These are phyloP conservation scores for Lasioglossum pauxillum DNA, from an alignment of 2,888 invertebrate species.

Conservation along the genomic window DNA sequence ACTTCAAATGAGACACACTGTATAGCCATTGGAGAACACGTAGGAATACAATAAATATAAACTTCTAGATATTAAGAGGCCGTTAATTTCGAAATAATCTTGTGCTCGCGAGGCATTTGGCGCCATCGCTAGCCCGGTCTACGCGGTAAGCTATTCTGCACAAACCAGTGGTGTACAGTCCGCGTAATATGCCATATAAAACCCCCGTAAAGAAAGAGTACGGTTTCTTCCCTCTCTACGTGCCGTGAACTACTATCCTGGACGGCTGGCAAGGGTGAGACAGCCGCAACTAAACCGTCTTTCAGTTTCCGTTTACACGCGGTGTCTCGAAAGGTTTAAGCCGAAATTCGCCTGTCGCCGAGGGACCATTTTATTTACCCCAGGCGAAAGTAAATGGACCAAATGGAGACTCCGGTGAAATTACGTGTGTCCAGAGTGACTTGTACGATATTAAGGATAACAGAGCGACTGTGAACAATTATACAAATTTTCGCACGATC, in stretches of 20 bases:
- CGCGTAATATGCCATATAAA: conserved; percentile 37
- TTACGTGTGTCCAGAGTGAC: conserved; percentile 1
- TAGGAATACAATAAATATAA: too few relatives aligned
- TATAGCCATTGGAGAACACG: too few relatives aligned
- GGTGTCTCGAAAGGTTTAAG: conserved; percentile 19
- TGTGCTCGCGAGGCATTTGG: not conserved
- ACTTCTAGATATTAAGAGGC: not conserved
- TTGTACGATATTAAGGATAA: conserved; percentile 1
- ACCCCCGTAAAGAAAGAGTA: conserved; percentile 51
- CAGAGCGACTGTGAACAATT: not conserved
- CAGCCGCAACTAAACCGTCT: conserved; percentile 26
- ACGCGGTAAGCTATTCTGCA: conserved; percentile 39
- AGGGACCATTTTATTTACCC: conserved; percentile 5
- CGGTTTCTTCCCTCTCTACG: conserved; percentile 62
- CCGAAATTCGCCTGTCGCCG: conserved; percentile 21
- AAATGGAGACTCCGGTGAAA: not conserved
- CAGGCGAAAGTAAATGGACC: not conserved
- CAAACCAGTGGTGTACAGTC: conserved; percentile 26
- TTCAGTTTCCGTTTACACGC: conserved; percentile 14
- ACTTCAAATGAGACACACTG: too few relatives aligned
- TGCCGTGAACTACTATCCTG: conserved; percentile 37
- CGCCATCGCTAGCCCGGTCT: conserved; percentile 45
- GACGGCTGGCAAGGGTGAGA: conserved; percentile 37
- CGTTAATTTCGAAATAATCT: not conserved
- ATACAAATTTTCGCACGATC: not conserved